Conservation (phyloP, 2,797 vertebrate genomes). For the Silurus aristotelis region DNA sequence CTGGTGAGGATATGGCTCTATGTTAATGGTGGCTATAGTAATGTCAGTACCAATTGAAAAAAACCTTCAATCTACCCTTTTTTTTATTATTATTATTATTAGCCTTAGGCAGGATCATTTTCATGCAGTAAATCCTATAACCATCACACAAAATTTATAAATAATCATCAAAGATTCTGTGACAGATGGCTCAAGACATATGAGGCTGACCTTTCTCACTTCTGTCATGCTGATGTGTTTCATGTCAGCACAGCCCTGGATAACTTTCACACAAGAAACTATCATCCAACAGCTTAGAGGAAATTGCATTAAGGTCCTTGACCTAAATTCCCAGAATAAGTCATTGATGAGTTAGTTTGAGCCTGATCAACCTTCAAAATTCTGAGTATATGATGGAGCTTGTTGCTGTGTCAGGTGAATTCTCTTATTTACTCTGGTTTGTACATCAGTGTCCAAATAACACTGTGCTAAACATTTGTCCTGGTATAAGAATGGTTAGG, state of each 20-base stretch:
- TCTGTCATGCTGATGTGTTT: conserved; percentile 63
- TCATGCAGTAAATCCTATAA: neutral
- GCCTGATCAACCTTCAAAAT: conserved; percentile 36
- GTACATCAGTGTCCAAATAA: conserved; percentile 30
- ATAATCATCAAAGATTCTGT: conserved; percentile 52
- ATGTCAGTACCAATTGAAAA: conserved; percentile 59
- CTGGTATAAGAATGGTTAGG: conserved; percentile 11
- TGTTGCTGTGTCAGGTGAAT: conserved; percentile 23
- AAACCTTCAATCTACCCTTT: conserved; percentile 42
- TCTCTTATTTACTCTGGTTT: conserved; percentile 17
- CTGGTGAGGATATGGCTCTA: conserved; percentile 66
- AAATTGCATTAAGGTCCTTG: conserved; percentile 68
- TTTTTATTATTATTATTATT: neutral
- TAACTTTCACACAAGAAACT: conserved; percentile 70
- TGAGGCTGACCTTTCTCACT: conserved; percentile 69
- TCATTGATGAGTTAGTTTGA: conserved; percentile 55
- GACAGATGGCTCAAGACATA: conserved; percentile 70
- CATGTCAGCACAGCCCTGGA: conserved; percentile 63
- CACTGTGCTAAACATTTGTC: neutral
- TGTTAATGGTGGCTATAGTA: conserved; percentile 73
- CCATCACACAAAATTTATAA: neutral
- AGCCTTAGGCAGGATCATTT: neutral
- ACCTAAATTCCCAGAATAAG: conserved; percentile 63
- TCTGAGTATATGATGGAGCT: conserved; percentile 36
- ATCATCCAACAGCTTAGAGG: conserved; percentile 63